Evolutionary conservation across 2,888 invertebrate genomes (phyloP), one percentile per base, ranked within the genome.

Genomic region (Ypsolopha sequella): DNA sequence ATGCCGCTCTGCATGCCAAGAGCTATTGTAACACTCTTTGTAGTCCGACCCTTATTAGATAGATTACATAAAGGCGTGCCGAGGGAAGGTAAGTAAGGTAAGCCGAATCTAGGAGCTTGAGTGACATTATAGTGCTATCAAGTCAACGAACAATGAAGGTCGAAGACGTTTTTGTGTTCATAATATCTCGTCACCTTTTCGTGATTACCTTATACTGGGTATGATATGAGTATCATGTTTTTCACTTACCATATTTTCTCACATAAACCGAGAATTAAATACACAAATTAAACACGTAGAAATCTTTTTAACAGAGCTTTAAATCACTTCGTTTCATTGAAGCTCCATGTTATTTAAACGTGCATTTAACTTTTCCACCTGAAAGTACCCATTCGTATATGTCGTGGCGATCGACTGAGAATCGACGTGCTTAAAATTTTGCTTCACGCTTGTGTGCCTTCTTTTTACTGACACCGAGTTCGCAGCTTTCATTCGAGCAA

Each of bases 1-100:
- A 84, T 79, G 75, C 73, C 69, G 66, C 71, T 78, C 76, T 79
- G 75, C 75, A 80, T 76, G 80, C 77, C 73, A 73, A 76, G 69
- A 69, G 70, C 77, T 69, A 73, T 79, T 78, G 75, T 78, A 68
- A 66, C 72, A 64, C 67, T 70, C 68, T 74, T 76, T 78, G 73
- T 79, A 68, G 61, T 62, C 64, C 62, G 63, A 64, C 69, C 66
- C 72, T 76, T 79, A 78, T 76, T 75, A 73, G 71, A 68, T 63
- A 68, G 71, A 70, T 73, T 66, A 73, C 67, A 70, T 64, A 73
- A 70, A 70, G 58, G 64, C 65, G 61, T 58, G 62, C 54, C 58
- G 41, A 35, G 41, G 41, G 53, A 57, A 68, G 64, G 72, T 67
- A 62, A 62, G 60, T 47, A 36, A 60, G 59, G 59, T 62, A 48